Evolutionary conservation across 2,888 invertebrate species (phyloP).

Genomic region (Agonopterix arenella): DNA sequence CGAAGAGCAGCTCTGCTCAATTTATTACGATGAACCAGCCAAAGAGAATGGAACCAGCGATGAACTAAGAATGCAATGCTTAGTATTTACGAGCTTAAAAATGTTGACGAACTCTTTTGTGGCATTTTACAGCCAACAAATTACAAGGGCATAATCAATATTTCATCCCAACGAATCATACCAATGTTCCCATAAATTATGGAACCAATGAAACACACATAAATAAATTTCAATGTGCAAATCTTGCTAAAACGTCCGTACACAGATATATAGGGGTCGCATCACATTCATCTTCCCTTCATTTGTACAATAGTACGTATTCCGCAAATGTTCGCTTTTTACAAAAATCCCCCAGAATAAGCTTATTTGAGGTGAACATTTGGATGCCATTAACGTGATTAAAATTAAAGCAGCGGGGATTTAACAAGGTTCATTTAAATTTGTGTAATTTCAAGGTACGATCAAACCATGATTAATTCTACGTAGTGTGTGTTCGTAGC

Average conservation of each 20-base stretch:
- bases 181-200: conserved; percentile 33
- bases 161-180: conserved; percentile 31
- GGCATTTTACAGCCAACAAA: conserved; percentile 20
- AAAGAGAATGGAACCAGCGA: no score
- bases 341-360: conserved; percentile 13
- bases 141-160: conserved; percentile 9
- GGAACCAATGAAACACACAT: conserved; percentile 49
- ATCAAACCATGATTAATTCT: no score
- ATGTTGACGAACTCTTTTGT: neutral
- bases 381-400: neutral
- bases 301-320: conserved; percentile 39
- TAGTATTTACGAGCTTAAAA: no score
- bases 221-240: conserved; percentile 61
- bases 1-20: no score
- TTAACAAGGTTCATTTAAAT: no score
- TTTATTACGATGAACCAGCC: no score
- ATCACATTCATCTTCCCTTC: conserved; percentile 57
- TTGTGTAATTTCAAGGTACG: no score
- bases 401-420: no score
- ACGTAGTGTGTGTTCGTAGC: no score
- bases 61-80: no score
- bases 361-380: neutral
- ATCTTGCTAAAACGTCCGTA: conserved; percentile 59
- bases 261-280: conserved; percentile 56
- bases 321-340: conserved; percentile 23